Conservation (phyloP, 2,797 vertebrate genomes). For the Champsocephalus esox region DNA sequence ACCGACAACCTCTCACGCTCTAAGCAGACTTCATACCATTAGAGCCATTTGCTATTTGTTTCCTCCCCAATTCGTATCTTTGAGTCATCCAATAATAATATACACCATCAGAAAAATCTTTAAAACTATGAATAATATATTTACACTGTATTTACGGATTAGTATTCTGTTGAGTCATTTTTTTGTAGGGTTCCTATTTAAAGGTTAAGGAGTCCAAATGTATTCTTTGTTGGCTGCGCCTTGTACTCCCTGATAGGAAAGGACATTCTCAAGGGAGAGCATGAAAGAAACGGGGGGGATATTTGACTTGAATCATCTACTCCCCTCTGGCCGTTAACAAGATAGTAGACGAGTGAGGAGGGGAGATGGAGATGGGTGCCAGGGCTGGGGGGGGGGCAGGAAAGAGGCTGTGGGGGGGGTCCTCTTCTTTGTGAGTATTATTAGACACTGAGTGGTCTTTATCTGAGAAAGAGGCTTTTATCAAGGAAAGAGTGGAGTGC, state of each 20-base stretch:
- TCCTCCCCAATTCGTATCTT: background rate
- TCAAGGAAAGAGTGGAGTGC: conserved; percentile 64
- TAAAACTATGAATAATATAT: too few species aligned
- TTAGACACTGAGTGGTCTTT: conserved; percentile 81
- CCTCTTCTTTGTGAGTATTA: conserved; percentile 73
- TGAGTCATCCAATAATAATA: background rate
- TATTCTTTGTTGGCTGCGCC: background rate
- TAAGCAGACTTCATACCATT: background rate
- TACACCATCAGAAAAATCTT: background rate
- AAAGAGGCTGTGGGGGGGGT: conserved; percentile 28
- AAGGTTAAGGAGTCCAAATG: background rate
- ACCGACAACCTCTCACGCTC: conserved; percentile 71
- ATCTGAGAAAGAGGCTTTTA: conserved; percentile 77
- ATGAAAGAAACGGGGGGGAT: conserved; percentile 15
- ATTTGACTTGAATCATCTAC: conserved; percentile 56
- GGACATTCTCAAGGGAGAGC: background rate
- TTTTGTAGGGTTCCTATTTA: background rate
- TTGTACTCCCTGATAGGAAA: background rate
- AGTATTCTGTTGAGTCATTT: background rate
- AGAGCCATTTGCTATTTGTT: conserved; percentile 39
- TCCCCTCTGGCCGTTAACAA: conserved; percentile 16
- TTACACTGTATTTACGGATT: background rate
- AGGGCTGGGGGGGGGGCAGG: conserved; percentile 20
- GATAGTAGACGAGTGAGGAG: conserved; percentile 11
- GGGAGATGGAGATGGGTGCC: conserved; percentile 13